Percentiles rank a stretch among this genome's conserved stretches.
phyloP scores from a whole-genome alignment of 2,797 vertebrate genomes.

The Astyanax mexicanus region DNA sequence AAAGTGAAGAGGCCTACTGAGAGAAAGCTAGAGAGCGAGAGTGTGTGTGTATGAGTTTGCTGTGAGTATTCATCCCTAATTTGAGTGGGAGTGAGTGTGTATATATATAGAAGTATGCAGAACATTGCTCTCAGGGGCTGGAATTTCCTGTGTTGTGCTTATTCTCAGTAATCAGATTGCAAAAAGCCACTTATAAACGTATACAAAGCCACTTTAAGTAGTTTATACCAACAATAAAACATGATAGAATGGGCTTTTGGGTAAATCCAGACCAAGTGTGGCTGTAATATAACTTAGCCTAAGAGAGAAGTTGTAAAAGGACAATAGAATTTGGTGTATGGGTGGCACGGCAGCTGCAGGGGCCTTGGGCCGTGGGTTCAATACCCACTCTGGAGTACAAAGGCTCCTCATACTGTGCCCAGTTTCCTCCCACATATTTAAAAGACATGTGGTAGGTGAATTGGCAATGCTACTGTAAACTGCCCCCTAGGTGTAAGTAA shows the following conservation, averaged over 20 bases:
- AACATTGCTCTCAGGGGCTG: neutral
- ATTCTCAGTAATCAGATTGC: slow-evolving; percentile 30
- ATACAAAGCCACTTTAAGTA: neutral
- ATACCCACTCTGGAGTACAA: no score
- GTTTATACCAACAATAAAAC: neutral
- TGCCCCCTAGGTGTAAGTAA: no score
- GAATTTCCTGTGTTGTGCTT: slow-evolving; percentile 45
- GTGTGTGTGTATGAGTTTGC: neutral
- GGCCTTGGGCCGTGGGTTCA: no score
- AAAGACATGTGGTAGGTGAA: no score
- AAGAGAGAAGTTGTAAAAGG: neutral
- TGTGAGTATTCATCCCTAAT: slow-evolving; percentile 11
- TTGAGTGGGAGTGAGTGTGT: neutral
- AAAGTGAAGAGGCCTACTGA: slow-evolving; percentile 12
- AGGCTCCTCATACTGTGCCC: no score
- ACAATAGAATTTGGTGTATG: no score
- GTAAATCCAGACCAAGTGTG: neutral
- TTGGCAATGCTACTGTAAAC: no score
- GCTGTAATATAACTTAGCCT: neutral
- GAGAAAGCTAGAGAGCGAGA: neutral
- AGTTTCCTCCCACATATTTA: no score
- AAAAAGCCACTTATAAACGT: slow-evolving; percentile 11
- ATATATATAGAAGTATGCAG: slow-evolving; percentile 17
- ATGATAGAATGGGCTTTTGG: neutral
- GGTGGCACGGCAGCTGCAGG: no score